Conservation (phyloP, 2,888 invertebrate genomes). For the Tiliacea citrago region DNA sequence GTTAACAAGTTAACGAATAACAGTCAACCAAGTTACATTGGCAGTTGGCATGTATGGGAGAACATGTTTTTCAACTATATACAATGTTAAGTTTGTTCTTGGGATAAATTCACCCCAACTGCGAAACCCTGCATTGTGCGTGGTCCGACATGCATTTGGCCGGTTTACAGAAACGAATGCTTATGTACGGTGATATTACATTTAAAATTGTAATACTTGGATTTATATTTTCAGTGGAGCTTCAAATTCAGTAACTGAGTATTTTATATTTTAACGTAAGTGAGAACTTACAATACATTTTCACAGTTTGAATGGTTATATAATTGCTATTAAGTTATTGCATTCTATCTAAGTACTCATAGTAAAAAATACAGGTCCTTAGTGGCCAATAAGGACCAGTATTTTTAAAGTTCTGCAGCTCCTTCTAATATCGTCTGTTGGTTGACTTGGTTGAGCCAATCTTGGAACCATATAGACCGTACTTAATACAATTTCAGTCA, state of each 20-base stretch:
- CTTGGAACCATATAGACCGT: background rate
- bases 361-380: background rate
- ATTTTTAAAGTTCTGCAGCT: background rate
- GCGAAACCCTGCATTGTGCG: too few relatives aligned
- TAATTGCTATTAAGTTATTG: too few relatives aligned
- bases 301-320: too few relatives aligned
- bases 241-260: slow-evolving; percentile 3
- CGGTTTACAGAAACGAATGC: background rate
- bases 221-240: background rate
- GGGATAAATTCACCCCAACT: too few relatives aligned
- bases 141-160: too few relatives aligned
- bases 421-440: background rate
- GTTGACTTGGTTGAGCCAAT: background rate
- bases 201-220: background rate
- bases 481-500: slow-evolving; percentile 3
- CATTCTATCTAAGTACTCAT: too few relatives aligned
- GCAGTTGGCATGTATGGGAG: too few relatives aligned
- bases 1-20: too few relatives aligned
- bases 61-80: too few relatives aligned
- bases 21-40: too few relatives aligned
- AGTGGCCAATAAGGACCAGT: background rate
- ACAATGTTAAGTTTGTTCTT: too few relatives aligned
- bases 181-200: background rate
- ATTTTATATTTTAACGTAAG: background rate
- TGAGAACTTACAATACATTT: background rate